Conservation (phyloP, 1,140 invertebrate genomes). For the Littorina saxatilis region DNA sequence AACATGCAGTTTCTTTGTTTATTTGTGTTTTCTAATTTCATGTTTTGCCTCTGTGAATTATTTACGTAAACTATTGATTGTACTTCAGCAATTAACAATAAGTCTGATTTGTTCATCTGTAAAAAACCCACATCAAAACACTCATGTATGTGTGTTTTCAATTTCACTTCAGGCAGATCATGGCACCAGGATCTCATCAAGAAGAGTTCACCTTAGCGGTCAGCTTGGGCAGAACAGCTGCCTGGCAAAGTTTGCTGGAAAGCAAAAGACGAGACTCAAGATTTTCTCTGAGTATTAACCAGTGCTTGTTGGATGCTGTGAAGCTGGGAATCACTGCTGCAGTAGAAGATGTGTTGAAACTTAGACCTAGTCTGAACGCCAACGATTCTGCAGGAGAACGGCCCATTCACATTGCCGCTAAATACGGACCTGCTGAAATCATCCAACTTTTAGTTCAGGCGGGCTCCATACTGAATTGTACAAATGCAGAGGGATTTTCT, state of each 20-base stretch:
- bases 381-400: neutral
- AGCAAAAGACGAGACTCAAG: neutral
- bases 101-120: no score
- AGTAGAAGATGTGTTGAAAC: neutral
- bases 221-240: neutral
- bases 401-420: constrained; percentile 24
- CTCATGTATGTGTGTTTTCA: no score
- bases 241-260: neutral
- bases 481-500: neutral
- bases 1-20: no score
- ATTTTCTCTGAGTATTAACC: neutral
- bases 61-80: no score
- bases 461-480: constrained; percentile 1
- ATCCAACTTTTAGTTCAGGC: neutral
- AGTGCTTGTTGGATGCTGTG: constrained; percentile 17
- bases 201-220: neutral
- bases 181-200: neutral
- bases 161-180: no score
- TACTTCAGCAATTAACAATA: no score
- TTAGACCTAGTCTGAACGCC: neutral
- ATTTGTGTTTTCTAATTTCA: no score
- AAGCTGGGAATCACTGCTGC: neutral
- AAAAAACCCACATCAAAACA: no score
- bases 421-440: neutral
- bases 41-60: no score